Percentiles rank a stretch among this genome's conserved stretches.
Evolutionary conservation across 2,888 invertebrate species (phyloP).

Genomic region (Sceliomorpha sp.): DNA sequence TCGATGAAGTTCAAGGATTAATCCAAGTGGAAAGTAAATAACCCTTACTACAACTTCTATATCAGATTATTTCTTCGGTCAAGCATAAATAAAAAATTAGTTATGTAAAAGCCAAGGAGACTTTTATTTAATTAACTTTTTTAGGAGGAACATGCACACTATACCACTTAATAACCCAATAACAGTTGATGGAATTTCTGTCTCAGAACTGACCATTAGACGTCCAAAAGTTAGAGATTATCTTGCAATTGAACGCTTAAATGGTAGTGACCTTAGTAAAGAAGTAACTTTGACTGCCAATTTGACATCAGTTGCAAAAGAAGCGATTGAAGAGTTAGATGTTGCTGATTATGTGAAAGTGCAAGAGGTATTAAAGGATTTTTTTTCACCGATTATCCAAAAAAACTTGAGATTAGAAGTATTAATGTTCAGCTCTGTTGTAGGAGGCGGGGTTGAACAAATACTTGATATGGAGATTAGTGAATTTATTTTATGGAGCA

Average conservation of each 20-base stretch:
- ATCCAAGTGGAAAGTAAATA: too few relatives aligned
- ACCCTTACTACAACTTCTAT: too few relatives aligned
- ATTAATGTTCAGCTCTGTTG: constrained; percentile 1
- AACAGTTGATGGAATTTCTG: constrained; percentile 11
- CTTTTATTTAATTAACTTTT: too few relatives aligned
- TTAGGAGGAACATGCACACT: too few relatives aligned
- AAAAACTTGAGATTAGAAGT: constrained; percentile 6
- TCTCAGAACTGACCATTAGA: too few relatives aligned
- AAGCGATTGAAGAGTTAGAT: constrained; percentile 3
- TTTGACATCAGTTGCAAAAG: constrained; percentile 5
- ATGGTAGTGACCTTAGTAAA: constrained; percentile 2
- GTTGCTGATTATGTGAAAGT: constrained; percentile 7
- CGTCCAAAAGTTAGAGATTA: too few relatives aligned
- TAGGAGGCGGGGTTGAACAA: constrained; percentile 5
- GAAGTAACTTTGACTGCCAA: constrained; percentile 8
- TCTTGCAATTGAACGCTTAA: constrained; percentile 1
- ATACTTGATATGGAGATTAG: constrained; percentile 4
- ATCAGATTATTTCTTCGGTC: too few relatives aligned
- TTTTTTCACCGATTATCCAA: constrained; percentile 1
- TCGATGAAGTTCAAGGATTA: too few relatives aligned
- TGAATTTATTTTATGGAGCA: constrained; percentile 2
- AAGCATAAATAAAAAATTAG: too few relatives aligned
- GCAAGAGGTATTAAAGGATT: constrained; percentile 6
- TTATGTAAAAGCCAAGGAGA: too few relatives aligned
- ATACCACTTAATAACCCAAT: constrained; percentile 4